phyloP scores from a whole-genome alignment of 2,888 invertebrate species.

The Phytoseiulus persimilis region DNA sequence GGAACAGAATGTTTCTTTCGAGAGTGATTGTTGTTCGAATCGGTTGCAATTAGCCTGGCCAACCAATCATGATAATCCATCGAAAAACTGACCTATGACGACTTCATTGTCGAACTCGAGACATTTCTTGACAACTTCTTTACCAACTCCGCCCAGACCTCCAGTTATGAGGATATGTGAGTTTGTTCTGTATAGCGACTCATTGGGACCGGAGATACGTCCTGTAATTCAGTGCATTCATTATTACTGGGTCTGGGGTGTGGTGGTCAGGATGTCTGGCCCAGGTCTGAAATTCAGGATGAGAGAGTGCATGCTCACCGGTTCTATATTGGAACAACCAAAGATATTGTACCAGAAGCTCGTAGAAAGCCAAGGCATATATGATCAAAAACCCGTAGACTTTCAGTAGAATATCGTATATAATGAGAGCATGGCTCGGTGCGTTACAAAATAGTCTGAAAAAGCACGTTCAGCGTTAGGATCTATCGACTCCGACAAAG shows the following conservation, averaged over 20 bases:
- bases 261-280: not conserved
- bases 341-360: slow-evolving; percentile 24
- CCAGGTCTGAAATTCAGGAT: not conserved
- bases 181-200: not conserved
- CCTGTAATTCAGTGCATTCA: not conserved
- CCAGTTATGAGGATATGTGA: slow-evolving; percentile 9
- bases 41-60: too few species aligned
- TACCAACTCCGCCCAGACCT: not conserved
- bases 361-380: slow-evolving; percentile 20
- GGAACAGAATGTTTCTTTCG: too few species aligned
- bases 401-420: not conserved
- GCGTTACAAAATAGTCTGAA: not conserved
- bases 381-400: slow-evolving; percentile 15
- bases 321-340: slow-evolving; percentile 16
- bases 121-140: slow-evolving; percentile 9
- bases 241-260: too few species aligned
- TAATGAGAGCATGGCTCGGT: not conserved
- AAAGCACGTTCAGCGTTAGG: not conserved
- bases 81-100: not conserved
- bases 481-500: not conserved
- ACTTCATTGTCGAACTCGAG: not conserved
- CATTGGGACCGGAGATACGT: not conserved
- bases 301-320: not conserved
- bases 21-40: not conserved
- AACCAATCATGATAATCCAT: too few species aligned